phyloP scores from a whole-genome alignment of 2,113 vertebrate species.

The Rhynchomys soricoides region DNA sequence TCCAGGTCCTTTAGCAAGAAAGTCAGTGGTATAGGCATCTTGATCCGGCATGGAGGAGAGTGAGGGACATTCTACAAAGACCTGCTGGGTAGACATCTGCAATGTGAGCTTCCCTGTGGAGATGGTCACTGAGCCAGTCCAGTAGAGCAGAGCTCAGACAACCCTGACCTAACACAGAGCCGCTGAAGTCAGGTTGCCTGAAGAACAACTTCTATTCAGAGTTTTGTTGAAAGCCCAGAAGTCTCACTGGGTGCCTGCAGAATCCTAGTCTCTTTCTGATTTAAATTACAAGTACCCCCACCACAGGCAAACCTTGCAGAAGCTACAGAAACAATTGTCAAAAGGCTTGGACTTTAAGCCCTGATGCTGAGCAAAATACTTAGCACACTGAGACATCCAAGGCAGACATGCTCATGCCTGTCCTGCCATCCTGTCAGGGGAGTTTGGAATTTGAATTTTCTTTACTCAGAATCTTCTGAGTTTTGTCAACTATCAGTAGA shows the following conservation, averaged over 20 bases:
- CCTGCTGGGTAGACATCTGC: neutral
- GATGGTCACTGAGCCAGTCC: too few species aligned
- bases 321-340: neutral
- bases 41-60: neutral
- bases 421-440: neutral
- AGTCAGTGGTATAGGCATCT: neutral
- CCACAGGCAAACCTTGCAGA: neutral
- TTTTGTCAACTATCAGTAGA: neutral
- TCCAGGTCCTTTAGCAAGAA: neutral
- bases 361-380: neutral
- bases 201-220: neutral
- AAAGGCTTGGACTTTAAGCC: neutral
- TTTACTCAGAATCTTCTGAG: neutral
- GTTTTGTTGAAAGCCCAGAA: neutral
- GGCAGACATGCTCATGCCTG: neutral
- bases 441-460: neutral
- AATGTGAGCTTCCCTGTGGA: neutral
- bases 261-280: neutral
- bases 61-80: neutral
- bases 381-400: neutral
- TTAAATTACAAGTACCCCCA: neutral
- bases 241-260: neutral
- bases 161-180: neutral
- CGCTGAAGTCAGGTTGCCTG: neutral
- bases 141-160: neutral